Base-by-base conservation (phyloP, 1,140 invertebrate genomes). In the Chrysopa pallens region DNA sequence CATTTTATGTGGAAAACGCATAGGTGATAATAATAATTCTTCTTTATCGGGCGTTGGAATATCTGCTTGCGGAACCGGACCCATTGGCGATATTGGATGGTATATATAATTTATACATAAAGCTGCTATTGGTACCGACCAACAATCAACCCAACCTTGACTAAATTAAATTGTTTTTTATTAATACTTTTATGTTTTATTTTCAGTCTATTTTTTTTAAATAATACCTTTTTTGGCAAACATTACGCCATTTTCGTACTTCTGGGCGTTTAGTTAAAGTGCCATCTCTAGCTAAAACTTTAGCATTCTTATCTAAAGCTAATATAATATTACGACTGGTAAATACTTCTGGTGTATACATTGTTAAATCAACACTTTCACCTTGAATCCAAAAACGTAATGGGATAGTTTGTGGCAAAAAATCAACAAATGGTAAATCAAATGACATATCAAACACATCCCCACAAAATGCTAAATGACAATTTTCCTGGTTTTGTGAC, bases 31-130 rank as follows among this genome's bases (percentile, higher is more conserved):
- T 0, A 95, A 61, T 37, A 89, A 80, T 66, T 94, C 90, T 63
- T 95, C 91, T 57, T 90, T 87, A 54, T 93, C 87, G 1, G 90
- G 89, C 3, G 88, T 92, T 0, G 89, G 88, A 29, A 92, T 85
- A 55, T 91, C 83, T 1, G 86, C 84, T 63, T 89, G 85, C 0
- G 85, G 85, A 45, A 80, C 74, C 2, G 84, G 84, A 1, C 85
- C 85, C 14, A 88, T 55, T 1, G 84, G 83, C 6, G 87, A 86
- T 54, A 84, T 79, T 0, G 91, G 89, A 61, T 95, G 90, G 59
- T 93, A 96, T 1, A 73, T 78, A 59, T 93, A 96, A 45, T 77
- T 74, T 14, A 96, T 88, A 51, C 83, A 89, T 11, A 96, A 65
- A 4, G 88, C 86, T 14, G 92, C 80, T 44, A 94, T 93, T 1